phyloP scores from a whole-genome alignment of 1,140 invertebrate species.

The Plutomurus gul region DNA sequence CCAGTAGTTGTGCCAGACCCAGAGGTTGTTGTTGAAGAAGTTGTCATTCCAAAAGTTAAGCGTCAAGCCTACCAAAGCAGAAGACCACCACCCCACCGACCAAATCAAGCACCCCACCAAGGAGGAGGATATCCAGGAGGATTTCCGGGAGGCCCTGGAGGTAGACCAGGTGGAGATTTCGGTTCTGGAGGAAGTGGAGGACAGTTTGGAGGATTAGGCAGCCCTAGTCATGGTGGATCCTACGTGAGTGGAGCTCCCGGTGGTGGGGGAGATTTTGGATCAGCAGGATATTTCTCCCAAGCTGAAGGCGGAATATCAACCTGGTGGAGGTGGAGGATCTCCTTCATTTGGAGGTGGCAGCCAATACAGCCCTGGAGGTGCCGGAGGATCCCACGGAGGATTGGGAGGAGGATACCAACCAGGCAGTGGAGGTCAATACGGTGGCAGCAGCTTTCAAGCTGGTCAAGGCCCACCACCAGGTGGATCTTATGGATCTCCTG shows the following conservation, averaged over 20 bases:
- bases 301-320: too few relatives aligned
- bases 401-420: not conserved
- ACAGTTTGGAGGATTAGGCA: not conserved
- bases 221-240: too few relatives aligned
- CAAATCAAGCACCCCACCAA: not conserved
- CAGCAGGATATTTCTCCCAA: too few relatives aligned
- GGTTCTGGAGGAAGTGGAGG: not conserved
- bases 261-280: too few relatives aligned
- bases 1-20: not conserved
- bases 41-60: not conserved
- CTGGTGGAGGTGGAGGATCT: too few relatives aligned
- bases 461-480: not conserved
- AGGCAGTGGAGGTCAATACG: not conserved
- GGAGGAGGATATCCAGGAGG: constrained; percentile 7
- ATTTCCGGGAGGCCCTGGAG: not conserved
- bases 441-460: not conserved
- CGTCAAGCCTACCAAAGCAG: constrained; percentile 6
- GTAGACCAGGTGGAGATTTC: not conserved
- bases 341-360: not conserved
- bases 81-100: not conserved
- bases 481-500: not conserved
- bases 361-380: not conserved
- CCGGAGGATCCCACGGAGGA: not conserved
- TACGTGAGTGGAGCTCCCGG: too few relatives aligned
- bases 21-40: not conserved